A percentile compares a stretch with the other conserved stretches of the same genome.
Evolutionary conservation across 2,888 invertebrate genomes (phyloP).

Genomic region (Metellina segmentata): DNA sequence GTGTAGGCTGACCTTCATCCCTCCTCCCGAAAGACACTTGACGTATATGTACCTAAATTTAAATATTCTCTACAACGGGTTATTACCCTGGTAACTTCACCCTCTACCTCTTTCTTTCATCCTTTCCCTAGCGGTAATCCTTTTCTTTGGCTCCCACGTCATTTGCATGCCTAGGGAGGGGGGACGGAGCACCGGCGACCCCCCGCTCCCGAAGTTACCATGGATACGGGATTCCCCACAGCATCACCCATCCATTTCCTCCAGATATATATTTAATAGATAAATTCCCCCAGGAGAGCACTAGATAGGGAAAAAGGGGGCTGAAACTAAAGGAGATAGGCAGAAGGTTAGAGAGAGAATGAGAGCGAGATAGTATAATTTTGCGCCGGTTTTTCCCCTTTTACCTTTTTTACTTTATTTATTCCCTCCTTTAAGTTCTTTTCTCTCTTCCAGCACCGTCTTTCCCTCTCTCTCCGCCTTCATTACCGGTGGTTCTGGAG

Average conservation of each 20-base stretch:
- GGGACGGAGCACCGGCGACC: neutral
- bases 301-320: conserved; percentile 58
- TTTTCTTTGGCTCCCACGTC: conserved; percentile 75
- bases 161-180: conserved; percentile 75
- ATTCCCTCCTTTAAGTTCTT: conserved; percentile 28
- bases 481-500: conserved; percentile 60
- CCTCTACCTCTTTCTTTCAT: conserved; percentile 50
- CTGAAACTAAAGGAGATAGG: conserved; percentile 37
- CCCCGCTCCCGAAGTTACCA: conserved; percentile 49
- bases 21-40: conserved; percentile 29
- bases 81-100: conserved; percentile 66
- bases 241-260: conserved; percentile 77
- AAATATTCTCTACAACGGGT: conserved; percentile 75
- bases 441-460: conserved; percentile 47
- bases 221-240: conserved; percentile 72
- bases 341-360: conserved; percentile 42
- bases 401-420: conserved; percentile 22
- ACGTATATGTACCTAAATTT: conserved; percentile 33
- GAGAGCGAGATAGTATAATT: conserved; percentile 74
- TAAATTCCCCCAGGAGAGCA: conserved; percentile 76
- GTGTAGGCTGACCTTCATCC: conserved; percentile 28
- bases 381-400: conserved; percentile 43
- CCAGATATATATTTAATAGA: conserved; percentile 77
- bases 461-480: conserved; percentile 58
- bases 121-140: conserved; percentile 72